Conservation (phyloP, 2,888 invertebrate genomes). For the Fabriciana adippe region DNA sequence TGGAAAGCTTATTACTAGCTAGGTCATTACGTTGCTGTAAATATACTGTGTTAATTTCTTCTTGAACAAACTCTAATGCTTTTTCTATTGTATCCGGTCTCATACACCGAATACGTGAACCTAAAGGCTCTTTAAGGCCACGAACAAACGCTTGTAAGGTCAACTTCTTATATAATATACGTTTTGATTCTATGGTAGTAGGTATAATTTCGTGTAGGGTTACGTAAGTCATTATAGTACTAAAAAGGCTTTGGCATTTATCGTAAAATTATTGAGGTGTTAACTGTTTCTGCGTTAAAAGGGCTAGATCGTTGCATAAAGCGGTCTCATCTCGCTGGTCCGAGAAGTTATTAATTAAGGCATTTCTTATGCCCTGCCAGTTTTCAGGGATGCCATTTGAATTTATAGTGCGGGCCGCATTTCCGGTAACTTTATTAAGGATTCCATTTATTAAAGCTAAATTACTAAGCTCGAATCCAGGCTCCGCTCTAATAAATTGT, state of each 20-base stretch:
- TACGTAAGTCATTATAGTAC: conserved; percentile 18
- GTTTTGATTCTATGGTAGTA: conserved; percentile 34
- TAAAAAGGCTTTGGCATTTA: conserved; percentile 19
- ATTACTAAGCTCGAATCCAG: conserved; percentile 30
- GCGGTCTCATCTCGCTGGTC: conserved; percentile 45
- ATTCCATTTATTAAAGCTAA: conserved; percentile 38
- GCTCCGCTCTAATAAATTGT: conserved; percentile 21
- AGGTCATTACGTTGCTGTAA: conserved; percentile 15
- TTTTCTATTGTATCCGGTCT: conserved; percentile 13
- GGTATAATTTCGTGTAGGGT: conserved; percentile 17
- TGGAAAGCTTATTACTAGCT: background rate
- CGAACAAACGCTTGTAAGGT: conserved; percentile 18
- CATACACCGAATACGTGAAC: conserved; percentile 18
- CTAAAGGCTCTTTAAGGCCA: conserved; percentile 13
- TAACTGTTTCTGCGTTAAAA: conserved; percentile 27
- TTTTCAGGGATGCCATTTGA: conserved; percentile 40
- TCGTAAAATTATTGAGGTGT: conserved; percentile 16
- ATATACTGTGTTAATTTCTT: conserved; percentile 13
- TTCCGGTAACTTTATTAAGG: conserved; percentile 41
- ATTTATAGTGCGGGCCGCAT: conserved; percentile 38
- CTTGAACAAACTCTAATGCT: conserved; percentile 18
- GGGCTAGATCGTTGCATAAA: conserved; percentile 42
- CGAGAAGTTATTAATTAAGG: conserved; percentile 43
- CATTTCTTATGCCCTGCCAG: conserved; percentile 39
- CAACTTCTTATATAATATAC: conserved; percentile 17